Evolutionary conservation across 2,888 invertebrate genomes (phyloP).

Genomic region (Heliconius charithonia): DNA sequence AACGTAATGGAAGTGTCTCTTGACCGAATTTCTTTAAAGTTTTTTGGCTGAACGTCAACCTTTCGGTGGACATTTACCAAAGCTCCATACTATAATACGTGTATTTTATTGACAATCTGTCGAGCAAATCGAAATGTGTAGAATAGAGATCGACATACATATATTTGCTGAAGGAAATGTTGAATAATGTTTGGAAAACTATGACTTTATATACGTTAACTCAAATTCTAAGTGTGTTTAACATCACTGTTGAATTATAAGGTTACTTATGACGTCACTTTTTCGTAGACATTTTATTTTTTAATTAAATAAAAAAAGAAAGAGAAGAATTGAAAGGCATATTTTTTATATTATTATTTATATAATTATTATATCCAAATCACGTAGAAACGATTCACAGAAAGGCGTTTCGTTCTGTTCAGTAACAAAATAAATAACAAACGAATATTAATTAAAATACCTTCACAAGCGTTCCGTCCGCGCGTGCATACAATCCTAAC

Average conservation of each 20-base stretch:
- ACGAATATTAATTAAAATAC: slow-evolving; percentile 26
- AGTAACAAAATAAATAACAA: slow-evolving; percentile 6
- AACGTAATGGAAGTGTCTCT: slow-evolving; percentile 29
- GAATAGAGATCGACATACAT: neutral
- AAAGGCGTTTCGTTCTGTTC: neutral
- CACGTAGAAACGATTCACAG: neutral
- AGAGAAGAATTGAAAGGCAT: neutral
- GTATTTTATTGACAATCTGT: slow-evolving; percentile 23
- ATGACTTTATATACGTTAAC: neutral
- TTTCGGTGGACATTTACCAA: slow-evolving; percentile 19
- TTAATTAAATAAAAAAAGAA: neutral
- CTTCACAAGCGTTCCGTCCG: slow-evolving; percentile 9
- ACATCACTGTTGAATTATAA: too few species aligned
- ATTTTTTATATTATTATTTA: too few species aligned
- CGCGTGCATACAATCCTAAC: slow-evolving; percentile 29
- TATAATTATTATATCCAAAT: neutral
- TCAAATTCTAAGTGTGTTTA: neutral
- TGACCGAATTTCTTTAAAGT: slow-evolving; percentile 40
- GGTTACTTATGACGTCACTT: neutral
- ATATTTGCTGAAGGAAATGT: slow-evolving; percentile 3
- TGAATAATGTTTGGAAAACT: neutral
- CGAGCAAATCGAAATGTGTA: slow-evolving; percentile 11
- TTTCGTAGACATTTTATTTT: too few species aligned
- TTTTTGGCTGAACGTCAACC: slow-evolving; percentile 40
- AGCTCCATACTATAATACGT: slow-evolving; percentile 12